Evolutionary conservation across 2,797 vertebrate genomes (phyloP).

Genomic region (Gymnopithys bicolor): DNA sequence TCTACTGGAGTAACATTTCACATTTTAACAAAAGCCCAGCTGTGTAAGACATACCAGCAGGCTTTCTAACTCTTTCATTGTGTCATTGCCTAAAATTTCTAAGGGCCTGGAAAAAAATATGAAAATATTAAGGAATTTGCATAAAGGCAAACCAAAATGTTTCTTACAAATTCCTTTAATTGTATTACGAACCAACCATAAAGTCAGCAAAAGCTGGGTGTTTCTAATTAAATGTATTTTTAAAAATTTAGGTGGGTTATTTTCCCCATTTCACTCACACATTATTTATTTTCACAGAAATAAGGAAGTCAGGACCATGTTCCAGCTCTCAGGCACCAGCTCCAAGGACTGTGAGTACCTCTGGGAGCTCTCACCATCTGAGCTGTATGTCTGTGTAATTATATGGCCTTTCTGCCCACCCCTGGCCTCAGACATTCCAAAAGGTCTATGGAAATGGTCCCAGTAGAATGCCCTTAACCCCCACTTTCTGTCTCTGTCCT

Average conservation of each 20-base stretch:
- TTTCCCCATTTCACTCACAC: background rate
- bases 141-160: background rate
- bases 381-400: background rate
- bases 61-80: background rate
- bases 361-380: background rate
- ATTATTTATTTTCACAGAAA: background rate
- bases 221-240: background rate
- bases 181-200: background rate
- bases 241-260: background rate
- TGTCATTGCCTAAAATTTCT: background rate
- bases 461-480: background rate
- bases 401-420: background rate
- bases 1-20: background rate
- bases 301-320: background rate
- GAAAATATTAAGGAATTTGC: background rate
- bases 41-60: background rate
- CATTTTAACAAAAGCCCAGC: background rate
- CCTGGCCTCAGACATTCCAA: background rate
- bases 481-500: background rate
- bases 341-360: background rate
- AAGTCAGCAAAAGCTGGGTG: background rate
- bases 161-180: background rate
- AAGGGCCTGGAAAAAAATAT: background rate
- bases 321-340: background rate
- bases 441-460: background rate